A percentile compares a stretch with the other conserved stretches of the same genome.
These are phyloP conservation scores for Cactoblastis cactorum DNA, from an alignment of 2,888 invertebrate genomes.

Conservation along the genomic window DNA sequence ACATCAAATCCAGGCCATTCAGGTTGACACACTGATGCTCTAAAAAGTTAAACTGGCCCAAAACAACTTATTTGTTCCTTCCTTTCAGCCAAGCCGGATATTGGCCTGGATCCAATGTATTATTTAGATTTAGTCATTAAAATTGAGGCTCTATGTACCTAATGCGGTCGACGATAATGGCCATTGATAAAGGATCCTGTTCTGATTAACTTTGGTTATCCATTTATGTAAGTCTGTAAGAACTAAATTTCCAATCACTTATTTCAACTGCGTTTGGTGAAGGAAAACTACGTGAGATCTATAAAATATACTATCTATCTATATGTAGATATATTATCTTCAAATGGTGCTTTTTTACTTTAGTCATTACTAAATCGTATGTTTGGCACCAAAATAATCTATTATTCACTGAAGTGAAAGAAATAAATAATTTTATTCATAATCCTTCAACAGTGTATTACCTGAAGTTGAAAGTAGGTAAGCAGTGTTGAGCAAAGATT, in stretches of 20 bases:
- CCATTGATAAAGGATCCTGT: neutral
- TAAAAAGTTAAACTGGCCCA: constrained; percentile 22
- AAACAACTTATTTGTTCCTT: constrained; percentile 30
- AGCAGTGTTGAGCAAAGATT: neutral
- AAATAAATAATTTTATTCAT: no score
- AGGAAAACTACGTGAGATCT: no score
- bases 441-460: no score
- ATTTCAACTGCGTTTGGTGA: no score
- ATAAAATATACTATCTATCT: no score
- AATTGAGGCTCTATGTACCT: neutral
- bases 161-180: neutral
- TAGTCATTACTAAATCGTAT: no score
- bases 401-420: no score
- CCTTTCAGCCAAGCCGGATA: constrained; percentile 20
- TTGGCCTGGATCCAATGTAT: constrained; percentile 1
- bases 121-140: constrained; percentile 1
- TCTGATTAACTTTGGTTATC: neutral
- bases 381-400: no score
- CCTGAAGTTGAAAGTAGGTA: neutral
- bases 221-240: neutral
- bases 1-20: constrained; percentile 21
- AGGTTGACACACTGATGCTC: neutral
- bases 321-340: no score
- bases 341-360: no score
- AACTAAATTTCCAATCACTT: no score